These are phyloP conservation scores for Centruroides sculpturatus DNA, from an alignment of 1,140 invertebrate species.

Conservation along the genomic window DNA sequence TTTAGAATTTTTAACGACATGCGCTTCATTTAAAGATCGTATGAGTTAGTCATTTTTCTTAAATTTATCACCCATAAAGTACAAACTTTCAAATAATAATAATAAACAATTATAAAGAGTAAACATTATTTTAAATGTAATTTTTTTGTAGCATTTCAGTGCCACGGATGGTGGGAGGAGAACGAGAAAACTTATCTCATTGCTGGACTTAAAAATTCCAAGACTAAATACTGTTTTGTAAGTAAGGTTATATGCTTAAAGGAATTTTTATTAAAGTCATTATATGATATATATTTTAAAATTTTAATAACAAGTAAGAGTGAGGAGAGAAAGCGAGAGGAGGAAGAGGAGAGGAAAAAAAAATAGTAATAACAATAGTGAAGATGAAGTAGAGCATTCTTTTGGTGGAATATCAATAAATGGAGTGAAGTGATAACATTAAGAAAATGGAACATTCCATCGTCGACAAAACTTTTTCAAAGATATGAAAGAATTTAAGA, in stretches of 20 bases:
- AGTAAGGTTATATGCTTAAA: slow-evolving; percentile 3
- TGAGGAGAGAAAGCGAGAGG: too few species aligned
- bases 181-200: slow-evolving; percentile 57
- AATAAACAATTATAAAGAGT: neutral
- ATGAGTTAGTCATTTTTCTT: slow-evolving; percentile 13
- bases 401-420: too few species aligned
- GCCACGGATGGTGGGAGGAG: slow-evolving; percentile 63
- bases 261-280: too few species aligned
- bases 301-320: too few species aligned
- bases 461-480: too few species aligned
- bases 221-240: slow-evolving; percentile 20
- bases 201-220: slow-evolving; percentile 42
- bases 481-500: too few species aligned
- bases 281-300: too few species aligned
- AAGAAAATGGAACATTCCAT: too few species aligned
- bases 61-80: neutral
- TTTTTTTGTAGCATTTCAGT: slow-evolving; percentile 56
- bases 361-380: too few species aligned
- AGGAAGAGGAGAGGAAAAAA: too few species aligned
- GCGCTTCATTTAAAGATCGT: slow-evolving; percentile 21
- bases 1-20: slow-evolving; percentile 25
- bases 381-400: too few species aligned
- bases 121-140: neutral
- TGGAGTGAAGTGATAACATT: too few species aligned
- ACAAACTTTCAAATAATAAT: neutral